Conservation (phyloP, 2,797 vertebrate genomes). For the Dromococcyx pavoninus region DNA sequence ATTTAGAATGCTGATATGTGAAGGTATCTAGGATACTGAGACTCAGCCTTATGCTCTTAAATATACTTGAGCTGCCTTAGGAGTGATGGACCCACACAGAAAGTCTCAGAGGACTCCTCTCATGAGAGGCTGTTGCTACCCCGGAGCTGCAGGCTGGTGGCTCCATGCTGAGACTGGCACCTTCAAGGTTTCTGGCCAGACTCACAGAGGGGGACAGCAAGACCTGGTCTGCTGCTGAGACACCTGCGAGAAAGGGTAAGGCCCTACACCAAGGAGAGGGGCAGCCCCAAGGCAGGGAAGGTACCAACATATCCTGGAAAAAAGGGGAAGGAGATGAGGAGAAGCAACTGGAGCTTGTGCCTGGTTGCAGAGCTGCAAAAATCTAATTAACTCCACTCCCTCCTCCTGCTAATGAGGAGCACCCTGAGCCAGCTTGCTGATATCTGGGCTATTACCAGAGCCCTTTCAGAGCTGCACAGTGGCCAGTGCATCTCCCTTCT, state of each 20-base stretch:
- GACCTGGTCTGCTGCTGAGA: neutral
- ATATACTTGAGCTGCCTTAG: neutral
- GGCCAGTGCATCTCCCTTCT: neutral
- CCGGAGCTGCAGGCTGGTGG: fast-evolving
- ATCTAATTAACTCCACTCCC: neutral
- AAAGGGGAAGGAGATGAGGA: neutral
- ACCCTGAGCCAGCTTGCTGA: neutral
- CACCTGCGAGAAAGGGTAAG: neutral
- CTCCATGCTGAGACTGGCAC: neutral
- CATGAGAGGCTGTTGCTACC: neutral
- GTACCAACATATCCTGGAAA: neutral
- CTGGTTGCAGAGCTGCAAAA: neutral
- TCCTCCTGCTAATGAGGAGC: neutral
- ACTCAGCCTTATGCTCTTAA: neutral
- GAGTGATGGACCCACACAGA: fast-evolving
- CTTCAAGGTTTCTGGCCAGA: neutral
- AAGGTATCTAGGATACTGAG: fast-evolving
- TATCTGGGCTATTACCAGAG: neutral
- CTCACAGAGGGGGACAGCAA: neutral
- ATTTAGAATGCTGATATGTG: neutral
- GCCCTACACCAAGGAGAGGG: neutral
- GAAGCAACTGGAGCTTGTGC: neutral
- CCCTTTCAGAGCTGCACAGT: neutral
- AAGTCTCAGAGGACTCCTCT: neutral
- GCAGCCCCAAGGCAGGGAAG: neutral